A percentile compares a stretch with the other conserved stretches of the same genome.
Evolutionary conservation across 2,113 vertebrate genomes (phyloP).

Genomic region (Sapayoa aenigma): DNA sequence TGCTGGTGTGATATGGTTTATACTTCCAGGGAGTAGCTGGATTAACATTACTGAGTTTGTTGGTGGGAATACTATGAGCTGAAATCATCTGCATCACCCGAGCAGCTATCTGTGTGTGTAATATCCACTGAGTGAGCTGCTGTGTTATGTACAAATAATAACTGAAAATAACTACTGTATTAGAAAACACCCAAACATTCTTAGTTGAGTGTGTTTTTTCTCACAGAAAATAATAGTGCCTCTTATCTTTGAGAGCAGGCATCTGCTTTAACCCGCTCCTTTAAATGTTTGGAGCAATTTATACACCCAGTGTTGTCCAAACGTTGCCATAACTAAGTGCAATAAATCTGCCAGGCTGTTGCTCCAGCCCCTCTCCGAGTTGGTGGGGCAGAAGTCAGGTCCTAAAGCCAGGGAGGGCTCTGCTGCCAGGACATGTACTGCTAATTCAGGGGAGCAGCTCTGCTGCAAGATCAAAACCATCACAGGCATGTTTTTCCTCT

Average conservation of each 20-base stretch:
- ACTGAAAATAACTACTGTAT: background rate
- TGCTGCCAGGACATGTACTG: background rate
- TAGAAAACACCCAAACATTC: background rate
- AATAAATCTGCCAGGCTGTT: background rate
- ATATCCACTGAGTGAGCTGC: background rate
- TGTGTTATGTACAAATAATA: background rate
- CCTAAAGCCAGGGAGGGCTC: background rate
- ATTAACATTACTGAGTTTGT: background rate
- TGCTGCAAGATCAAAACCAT: slow-evolving; percentile 6
- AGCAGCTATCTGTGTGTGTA: background rate
- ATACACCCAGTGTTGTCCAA: background rate
- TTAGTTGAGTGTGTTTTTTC: background rate
- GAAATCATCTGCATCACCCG: background rate
- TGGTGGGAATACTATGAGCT: background rate
- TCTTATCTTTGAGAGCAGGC: background rate
- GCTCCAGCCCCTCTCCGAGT: fast-evolving
- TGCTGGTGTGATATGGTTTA: background rate
- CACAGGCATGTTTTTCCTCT: background rate
- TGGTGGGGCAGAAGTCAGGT: background rate
- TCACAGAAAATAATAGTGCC: fast-evolving
- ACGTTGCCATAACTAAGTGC: background rate
- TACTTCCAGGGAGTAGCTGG: background rate
- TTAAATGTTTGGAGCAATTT: background rate
- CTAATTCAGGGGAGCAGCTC: background rate
- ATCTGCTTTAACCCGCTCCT: background rate